These are phyloP conservation scores for Drosophila serrata DNA, from an alignment of 1,140 invertebrate genomes.

Conservation along the genomic window DNA sequence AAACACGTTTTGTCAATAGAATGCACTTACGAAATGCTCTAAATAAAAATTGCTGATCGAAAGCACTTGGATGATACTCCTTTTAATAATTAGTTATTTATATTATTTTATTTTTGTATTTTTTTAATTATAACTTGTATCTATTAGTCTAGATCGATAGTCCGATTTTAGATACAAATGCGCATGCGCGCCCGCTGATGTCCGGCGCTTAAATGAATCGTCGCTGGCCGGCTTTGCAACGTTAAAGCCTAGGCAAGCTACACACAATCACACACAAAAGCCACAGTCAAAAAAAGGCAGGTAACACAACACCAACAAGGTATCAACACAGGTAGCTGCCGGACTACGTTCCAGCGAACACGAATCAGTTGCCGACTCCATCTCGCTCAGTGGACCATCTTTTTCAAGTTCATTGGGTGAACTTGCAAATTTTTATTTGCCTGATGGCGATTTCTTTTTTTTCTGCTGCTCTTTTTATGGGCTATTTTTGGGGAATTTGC, in stretches of 20 bases:
- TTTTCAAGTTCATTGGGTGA: slow-evolving; percentile 74
- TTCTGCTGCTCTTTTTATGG: slow-evolving; percentile 19
- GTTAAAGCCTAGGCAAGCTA: slow-evolving; percentile 60
- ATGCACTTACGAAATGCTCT: slow-evolving; percentile 70
- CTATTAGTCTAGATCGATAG: slow-evolving; percentile 21
- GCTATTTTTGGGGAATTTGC: slow-evolving; percentile 57
- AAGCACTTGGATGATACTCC: background rate
- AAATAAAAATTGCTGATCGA: slow-evolving; percentile 2
- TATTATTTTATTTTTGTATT: background rate
- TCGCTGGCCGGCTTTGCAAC: slow-evolving; percentile 55
- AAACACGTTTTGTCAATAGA: slow-evolving; percentile 70
- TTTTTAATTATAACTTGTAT: background rate
- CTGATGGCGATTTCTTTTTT: slow-evolving; percentile 7
- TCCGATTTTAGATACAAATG: slow-evolving; percentile 20
- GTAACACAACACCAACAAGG: slow-evolving; percentile 8
- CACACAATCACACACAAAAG: slow-evolving; percentile 15
- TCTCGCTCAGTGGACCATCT: slow-evolving; percentile 33
- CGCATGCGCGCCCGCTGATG: slow-evolving; percentile 75
- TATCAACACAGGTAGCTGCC: slow-evolving; percentile 65
- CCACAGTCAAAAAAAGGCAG: slow-evolving; percentile 21
- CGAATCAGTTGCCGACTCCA: slow-evolving; percentile 26
- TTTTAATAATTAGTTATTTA: background rate
- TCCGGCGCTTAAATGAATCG: slow-evolving; percentile 68
- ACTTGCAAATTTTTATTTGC: slow-evolving; percentile 65
- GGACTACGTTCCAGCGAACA: slow-evolving; percentile 64